Conservation (phyloP, 1,140 invertebrate species). For the Drosophila ogumai region DNA sequence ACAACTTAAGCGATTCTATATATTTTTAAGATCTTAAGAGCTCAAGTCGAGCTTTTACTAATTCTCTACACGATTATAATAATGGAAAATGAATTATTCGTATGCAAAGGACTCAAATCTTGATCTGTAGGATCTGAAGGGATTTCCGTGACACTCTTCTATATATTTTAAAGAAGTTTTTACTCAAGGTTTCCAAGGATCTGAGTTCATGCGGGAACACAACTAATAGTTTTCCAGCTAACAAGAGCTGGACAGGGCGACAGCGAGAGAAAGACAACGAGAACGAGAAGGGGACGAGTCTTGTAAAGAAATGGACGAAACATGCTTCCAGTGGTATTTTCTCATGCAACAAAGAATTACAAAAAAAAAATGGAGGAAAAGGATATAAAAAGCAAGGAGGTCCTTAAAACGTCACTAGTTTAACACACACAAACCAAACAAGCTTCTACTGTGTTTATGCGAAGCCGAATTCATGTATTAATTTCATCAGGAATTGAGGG, state of each 20-base stretch:
- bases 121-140: not conserved
- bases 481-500: not conserved
- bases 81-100: not conserved
- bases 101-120: not conserved
- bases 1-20: not conserved
- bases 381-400: not conserved
- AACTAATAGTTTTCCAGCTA: constrained; percentile 8
- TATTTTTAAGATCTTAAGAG: not conserved
- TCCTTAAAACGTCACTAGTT: constrained; percentile 16
- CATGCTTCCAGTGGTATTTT: constrained; percentile 12
- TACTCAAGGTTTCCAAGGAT: not conserved
- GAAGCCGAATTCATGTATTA: not conserved
- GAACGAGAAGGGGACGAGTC: constrained; percentile 18
- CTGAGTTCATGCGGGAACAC: constrained; percentile 23
- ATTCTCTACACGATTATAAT: not conserved
- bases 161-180: not conserved
- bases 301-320: constrained; percentile 9
- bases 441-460: constrained; percentile 8
- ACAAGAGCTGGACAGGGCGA: constrained; percentile 11
- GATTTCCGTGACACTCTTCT: constrained; percentile 15
- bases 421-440: constrained; percentile 46
- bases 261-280: constrained; percentile 14
- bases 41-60: not conserved
- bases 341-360: constrained; percentile 33
- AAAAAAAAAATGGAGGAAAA: no score